Evolutionary conservation across 2,888 invertebrate species (phyloP).

Genomic region (Trachelus troglodyta): DNA sequence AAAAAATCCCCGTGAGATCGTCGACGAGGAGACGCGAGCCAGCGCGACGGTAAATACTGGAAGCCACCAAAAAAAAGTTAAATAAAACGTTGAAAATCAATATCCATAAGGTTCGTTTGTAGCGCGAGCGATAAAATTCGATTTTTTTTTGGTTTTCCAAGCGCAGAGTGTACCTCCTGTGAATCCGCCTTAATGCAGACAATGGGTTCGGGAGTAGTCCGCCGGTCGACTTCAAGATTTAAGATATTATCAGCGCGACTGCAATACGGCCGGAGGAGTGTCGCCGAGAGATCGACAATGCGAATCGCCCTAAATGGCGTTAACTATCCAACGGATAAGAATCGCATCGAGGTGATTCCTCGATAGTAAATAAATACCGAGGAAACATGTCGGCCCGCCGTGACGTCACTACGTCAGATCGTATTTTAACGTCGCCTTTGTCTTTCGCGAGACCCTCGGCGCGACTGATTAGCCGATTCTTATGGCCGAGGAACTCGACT

Average conservation of each 20-base stretch:
- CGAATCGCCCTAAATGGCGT: neutral
- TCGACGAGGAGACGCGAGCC: neutral
- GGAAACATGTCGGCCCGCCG: neutral
- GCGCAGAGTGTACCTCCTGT: neutral
- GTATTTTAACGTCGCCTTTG: constrained; percentile 1
- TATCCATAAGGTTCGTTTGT: neutral
- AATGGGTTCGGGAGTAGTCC: neutral
- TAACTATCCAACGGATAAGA: neutral
- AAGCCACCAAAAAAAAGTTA: neutral
- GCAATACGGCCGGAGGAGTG: neutral
- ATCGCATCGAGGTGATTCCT: neutral
- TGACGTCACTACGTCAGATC: neutral
- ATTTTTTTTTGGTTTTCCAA: neutral
- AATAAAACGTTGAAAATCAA: neutral
- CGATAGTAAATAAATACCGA: neutral
- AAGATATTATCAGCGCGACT: neutral
- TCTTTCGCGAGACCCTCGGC: constrained; percentile 2
- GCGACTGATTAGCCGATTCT: constrained; percentile 39
- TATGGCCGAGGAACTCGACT: constrained; percentile 19
- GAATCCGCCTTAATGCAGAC: neutral
- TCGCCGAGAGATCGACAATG: neutral
- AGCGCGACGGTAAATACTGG: neutral
- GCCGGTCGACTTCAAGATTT: neutral
- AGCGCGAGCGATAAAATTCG: neutral
- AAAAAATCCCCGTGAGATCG: neutral